Conservation (phyloP, 2,888 invertebrate genomes). For the Geophilus truncorum region DNA sequence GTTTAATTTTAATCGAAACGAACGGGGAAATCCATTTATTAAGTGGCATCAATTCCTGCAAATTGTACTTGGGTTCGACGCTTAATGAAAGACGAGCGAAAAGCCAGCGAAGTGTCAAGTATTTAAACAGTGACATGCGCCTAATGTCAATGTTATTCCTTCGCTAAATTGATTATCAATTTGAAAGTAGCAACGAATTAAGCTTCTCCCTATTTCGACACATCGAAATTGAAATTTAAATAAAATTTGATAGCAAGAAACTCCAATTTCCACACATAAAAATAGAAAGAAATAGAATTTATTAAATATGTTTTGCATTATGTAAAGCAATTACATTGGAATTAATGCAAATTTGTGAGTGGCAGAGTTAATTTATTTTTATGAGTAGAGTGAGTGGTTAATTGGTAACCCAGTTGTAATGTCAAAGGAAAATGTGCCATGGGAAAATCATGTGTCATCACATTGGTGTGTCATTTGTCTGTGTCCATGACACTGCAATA, state of each 20-base stretch:
- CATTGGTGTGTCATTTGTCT: too few species aligned
- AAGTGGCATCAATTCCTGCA: too few species aligned
- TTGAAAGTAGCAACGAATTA: too few species aligned
- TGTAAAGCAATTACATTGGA: too few species aligned
- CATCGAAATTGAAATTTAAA: too few species aligned
- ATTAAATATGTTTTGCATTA: too few species aligned
- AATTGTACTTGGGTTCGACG: background rate
- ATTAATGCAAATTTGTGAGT: background rate
- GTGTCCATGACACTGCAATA: background rate
- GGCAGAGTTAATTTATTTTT: background rate
- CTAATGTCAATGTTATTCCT: background rate
- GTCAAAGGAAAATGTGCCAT: background rate
- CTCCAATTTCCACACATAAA: too few species aligned
- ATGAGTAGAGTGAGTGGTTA: background rate
- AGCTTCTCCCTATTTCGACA: too few species aligned
- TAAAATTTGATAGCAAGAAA: too few species aligned
- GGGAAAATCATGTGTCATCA: background rate
- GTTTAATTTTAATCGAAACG: too few species aligned
- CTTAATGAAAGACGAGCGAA: background rate
- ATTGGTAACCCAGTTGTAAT: background rate
- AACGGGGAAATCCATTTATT: too few species aligned
- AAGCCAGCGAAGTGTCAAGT: background rate
- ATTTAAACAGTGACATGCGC: background rate
- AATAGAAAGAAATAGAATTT: too few species aligned
- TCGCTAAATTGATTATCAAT: background rate